Percentiles rank a stretch among this genome's conserved stretches.
Conservation (phyloP, 2,113 vertebrate genomes). For the Psilopsiagon aymara region DNA sequence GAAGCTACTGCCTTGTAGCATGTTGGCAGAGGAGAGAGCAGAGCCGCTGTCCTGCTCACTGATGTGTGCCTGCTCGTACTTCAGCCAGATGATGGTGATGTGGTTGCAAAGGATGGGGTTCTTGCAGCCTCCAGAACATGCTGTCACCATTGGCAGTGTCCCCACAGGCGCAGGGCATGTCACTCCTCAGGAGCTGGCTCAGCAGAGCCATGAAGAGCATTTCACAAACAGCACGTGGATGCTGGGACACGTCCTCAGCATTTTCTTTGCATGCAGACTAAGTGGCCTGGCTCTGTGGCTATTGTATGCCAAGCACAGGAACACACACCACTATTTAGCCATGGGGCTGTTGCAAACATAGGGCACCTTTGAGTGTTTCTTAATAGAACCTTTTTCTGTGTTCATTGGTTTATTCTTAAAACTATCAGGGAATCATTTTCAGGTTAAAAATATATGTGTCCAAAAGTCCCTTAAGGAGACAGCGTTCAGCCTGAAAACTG, state of each 20-base stretch:
- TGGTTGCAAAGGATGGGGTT: neutral
- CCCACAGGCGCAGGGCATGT: neutral
- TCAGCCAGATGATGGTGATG: neutral
- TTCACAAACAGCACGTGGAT: neutral
- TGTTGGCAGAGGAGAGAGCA: neutral
- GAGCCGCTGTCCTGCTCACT: neutral
- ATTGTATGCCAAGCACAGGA: neutral
- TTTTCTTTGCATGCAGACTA: accelerated
- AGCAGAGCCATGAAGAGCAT: neutral
- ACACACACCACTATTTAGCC: neutral
- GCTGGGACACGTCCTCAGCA: neutral
- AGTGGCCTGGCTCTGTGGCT: neutral
- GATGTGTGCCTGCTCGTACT: neutral
- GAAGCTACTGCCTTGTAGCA: neutral
- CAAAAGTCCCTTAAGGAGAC: neutral
- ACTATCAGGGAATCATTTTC: neutral
- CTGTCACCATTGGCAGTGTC: neutral
- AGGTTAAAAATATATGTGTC: accelerated
- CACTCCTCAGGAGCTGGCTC: neutral
- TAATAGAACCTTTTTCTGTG: neutral
- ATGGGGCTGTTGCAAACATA: neutral
- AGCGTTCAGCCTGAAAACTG: neutral
- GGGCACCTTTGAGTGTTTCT: neutral
- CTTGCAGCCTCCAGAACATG: accelerated
- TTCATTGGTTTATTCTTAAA: neutral